Percentiles rank a stretch among this genome's conserved stretches.
phyloP scores from a whole-genome alignment of 2,113 vertebrate genomes.

The Ctenodactylus gundi region DNA sequence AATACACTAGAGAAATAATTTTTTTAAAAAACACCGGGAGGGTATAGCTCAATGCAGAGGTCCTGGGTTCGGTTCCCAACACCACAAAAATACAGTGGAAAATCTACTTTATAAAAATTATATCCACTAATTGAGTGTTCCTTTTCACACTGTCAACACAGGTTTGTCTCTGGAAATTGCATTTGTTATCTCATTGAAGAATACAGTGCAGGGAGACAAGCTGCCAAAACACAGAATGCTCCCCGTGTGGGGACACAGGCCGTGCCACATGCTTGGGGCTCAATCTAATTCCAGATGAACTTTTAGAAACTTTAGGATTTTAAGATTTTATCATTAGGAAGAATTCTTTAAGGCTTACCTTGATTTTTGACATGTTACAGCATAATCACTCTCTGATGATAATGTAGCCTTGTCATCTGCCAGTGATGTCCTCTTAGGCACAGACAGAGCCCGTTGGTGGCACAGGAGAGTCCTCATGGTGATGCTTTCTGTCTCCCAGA shows the following conservation, averaged over 20 bases:
- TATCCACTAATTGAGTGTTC: not conserved
- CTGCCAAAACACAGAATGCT: not conserved
- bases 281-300: not conserved
- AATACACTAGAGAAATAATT: not conserved
- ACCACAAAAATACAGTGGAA: too few relatives aligned
- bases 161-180: not conserved
- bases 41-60: too few relatives aligned
- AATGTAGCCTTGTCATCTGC: fast-evolving
- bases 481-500: constrained; percentile 82
- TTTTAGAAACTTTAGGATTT: not conserved
- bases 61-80: too few relatives aligned
- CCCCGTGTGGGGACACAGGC: not conserved
- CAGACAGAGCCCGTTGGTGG: too few relatives aligned
- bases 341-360: not conserved
- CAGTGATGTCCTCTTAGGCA: not conserved
- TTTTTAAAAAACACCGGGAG: too few relatives aligned
- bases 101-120: not conserved
- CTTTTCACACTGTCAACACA: not conserved
- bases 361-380: not conserved
- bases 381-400: not conserved
- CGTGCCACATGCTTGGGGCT: not conserved
- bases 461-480: not conserved
- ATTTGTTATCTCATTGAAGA: not conserved
- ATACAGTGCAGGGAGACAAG: not conserved
- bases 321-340: not conserved